These are phyloP conservation scores for Urocyon cinereoargenteus DNA, from an alignment of 2,797 vertebrate genomes.

Conservation along the genomic window DNA sequence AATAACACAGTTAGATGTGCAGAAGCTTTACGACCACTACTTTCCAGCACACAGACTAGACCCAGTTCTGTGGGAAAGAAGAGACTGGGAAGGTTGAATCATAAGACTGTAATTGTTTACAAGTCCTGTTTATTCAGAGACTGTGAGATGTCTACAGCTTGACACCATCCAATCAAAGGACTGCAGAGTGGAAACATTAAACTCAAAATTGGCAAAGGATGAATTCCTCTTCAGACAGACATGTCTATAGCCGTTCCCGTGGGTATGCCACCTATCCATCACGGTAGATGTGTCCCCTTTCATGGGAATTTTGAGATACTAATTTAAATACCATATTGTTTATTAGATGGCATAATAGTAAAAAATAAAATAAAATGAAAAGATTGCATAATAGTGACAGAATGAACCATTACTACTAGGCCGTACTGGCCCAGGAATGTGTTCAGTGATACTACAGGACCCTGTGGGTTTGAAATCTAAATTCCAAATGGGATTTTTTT, in stretches of 20 bases:
- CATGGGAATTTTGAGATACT: not conserved
- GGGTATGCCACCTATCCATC: no score
- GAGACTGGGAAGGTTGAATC: not conserved
- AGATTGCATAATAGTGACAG: not conserved
- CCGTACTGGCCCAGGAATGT: accelerated
- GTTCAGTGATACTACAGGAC: not conserved
- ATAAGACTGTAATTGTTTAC: not conserved
- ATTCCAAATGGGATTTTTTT: not conserved
- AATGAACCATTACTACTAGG: not conserved
- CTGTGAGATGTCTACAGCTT: not conserved
- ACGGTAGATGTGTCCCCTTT: not conserved
- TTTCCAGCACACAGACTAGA: no score
- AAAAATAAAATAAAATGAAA: no score
- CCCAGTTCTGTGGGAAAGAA: not conserved
- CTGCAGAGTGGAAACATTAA: not conserved
- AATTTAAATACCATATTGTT: not conserved
- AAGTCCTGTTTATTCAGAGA: not conserved
- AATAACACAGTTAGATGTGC: not conserved
- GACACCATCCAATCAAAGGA: not conserved
- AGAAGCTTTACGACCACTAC: not conserved
- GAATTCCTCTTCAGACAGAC: not conserved
- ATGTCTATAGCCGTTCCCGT: not conserved
- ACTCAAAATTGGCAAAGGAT: not conserved
- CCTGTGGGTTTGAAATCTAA: not conserved
- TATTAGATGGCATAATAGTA: not conserved